Conservation (phyloP, 2,797 vertebrate genomes). For the Enteromius argenteus region DNA sequence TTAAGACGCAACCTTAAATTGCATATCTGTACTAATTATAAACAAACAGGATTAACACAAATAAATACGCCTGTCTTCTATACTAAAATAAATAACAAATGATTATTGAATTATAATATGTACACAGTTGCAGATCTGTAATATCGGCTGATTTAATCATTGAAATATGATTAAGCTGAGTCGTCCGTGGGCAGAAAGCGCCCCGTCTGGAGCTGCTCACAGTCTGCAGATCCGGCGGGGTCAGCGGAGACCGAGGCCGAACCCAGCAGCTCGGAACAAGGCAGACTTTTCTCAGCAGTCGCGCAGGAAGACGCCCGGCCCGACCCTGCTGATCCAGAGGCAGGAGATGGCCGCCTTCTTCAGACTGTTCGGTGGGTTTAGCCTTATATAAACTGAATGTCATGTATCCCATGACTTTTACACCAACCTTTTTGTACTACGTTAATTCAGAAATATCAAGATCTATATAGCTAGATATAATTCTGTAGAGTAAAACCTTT, state of each 20-base stretch:
- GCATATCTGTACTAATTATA: not conserved
- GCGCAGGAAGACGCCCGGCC: slow-evolving; percentile 70
- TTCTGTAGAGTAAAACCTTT: not conserved
- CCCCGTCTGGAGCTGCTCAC: slow-evolving; percentile 10
- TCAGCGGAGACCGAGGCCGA: slow-evolving; percentile 75
- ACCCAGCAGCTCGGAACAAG: slow-evolving; percentile 65
- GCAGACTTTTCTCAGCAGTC: slow-evolving; percentile 37
- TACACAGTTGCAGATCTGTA: slow-evolving; percentile 4
- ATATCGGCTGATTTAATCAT: slow-evolving; percentile 7
- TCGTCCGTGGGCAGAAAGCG: slow-evolving; percentile 20
- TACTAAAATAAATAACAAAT: not conserved
- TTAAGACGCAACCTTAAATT: not conserved
- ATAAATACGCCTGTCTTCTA: not conserved
- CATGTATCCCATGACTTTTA: not conserved
- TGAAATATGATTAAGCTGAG: slow-evolving; percentile 34
- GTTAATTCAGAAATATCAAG: not conserved
- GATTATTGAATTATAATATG: not conserved
- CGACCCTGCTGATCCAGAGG: slow-evolving; percentile 83
- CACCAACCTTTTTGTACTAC: not conserved
- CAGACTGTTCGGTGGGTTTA: slow-evolving; percentile 87
- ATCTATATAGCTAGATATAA: not conserved
- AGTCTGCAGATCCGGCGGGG: slow-evolving; percentile 75
- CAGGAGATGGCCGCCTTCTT: slow-evolving; percentile 94
- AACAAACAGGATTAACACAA: not conserved
- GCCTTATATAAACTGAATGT: not conserved